Percentiles rank a stretch among this genome's conserved stretches.
Conservation (phyloP, 2,797 vertebrate species). For the Euthynnus affinis region DNA sequence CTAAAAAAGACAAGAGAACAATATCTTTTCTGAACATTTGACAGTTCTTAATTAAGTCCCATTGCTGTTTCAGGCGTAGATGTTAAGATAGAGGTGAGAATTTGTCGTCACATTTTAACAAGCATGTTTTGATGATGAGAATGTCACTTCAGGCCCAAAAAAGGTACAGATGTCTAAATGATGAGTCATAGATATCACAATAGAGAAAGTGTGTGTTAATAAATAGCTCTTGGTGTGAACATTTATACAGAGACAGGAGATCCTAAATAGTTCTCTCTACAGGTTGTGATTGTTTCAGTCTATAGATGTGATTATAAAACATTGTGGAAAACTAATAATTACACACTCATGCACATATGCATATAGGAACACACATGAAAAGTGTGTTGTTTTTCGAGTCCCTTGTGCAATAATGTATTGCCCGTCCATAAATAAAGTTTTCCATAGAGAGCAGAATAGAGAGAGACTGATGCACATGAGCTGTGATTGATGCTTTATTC, state of each 20-base stretch:
- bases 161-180: conserved; percentile 38
- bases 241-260: conserved; percentile 1
- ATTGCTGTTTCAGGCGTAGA: conserved; percentile 46
- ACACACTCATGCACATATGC: background rate
- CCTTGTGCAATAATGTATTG: conserved; percentile 27
- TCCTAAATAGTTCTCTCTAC: background rate
- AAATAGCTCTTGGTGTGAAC: conserved; percentile 10
- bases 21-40: conserved; percentile 20
- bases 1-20: conserved; percentile 11
- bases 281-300: conserved; percentile 5
- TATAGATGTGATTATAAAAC: conserved; percentile 5
- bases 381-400: conserved; percentile 24
- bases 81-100: conserved; percentile 49
- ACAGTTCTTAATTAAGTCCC: conserved; percentile 38
- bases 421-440: conserved; percentile 48
- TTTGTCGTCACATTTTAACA: conserved; percentile 34
- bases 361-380: conserved; percentile 16
- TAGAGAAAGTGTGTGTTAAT: conserved; percentile 3
- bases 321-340: conserved; percentile 5
- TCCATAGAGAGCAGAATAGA: conserved; percentile 37
- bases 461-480: conserved; percentile 46
- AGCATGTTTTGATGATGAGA: conserved; percentile 42
- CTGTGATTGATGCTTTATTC: conserved; percentile 62
- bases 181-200: conserved; percentile 56
- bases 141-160: conserved; percentile 48